phyloP scores from a whole-genome alignment of 1,140 invertebrate species.

The Aphaenogaster floridana region DNA sequence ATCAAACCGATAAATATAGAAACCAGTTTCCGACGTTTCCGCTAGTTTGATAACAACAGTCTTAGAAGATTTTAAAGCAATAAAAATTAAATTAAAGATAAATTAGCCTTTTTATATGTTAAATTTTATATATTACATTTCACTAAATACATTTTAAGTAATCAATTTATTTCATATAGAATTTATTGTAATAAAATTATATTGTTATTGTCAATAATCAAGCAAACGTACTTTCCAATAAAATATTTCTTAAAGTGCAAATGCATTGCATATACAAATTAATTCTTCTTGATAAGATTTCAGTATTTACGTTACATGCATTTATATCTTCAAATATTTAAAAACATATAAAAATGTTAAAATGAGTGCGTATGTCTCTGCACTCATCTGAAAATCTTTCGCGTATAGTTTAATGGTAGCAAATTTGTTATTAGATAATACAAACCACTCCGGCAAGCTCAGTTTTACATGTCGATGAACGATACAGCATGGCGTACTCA shows the following conservation, averaged over 20 bases:
- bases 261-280: not conserved
- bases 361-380: not conserved
- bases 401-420: too few species aligned
- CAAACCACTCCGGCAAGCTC: not conserved
- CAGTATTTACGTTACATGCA: not conserved
- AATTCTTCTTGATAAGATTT: not conserved
- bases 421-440: not conserved
- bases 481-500: conserved; percentile 13
- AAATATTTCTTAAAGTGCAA: not conserved
- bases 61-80: not conserved
- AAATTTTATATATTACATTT: not conserved
- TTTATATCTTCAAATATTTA: not conserved
- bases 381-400: not conserved
- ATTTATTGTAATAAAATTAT: not conserved
- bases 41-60: conserved; percentile 28
- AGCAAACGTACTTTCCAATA: not conserved
- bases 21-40: conserved; percentile 64
- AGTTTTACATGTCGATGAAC: not conserved
- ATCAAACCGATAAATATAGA: conserved; percentile 76
- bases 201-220: not conserved
- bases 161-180: not conserved
- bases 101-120: not conserved
- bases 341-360: not conserved
- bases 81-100: not conserved
- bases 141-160: not conserved